Conservation (phyloP, 1,140 invertebrate species). For the Drosophila chauvacae region DNA sequence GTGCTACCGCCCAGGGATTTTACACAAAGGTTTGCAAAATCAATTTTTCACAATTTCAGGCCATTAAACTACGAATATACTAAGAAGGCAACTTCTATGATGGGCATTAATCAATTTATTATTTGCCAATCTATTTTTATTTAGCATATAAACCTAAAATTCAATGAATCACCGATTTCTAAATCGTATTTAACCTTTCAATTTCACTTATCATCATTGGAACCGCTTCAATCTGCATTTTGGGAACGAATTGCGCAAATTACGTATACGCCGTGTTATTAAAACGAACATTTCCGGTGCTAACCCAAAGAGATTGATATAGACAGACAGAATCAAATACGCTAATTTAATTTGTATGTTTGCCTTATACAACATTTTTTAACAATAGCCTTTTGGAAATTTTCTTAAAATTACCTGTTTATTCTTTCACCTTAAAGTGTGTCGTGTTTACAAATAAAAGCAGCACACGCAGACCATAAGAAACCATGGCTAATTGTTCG, state of each 20-base stretch:
- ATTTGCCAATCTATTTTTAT: slow-evolving; percentile 1
- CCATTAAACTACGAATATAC: background rate
- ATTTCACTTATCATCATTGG: slow-evolving; percentile 30
- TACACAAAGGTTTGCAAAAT: background rate
- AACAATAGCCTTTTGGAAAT: background rate
- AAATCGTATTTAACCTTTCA: slow-evolving; percentile 9
- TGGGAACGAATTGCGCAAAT: slow-evolving; percentile 31
- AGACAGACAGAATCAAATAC: slow-evolving; percentile 11
- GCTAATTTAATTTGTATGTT: slow-evolving; percentile 25
- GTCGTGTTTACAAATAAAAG: slow-evolving; percentile 18
- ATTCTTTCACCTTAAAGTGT: background rate
- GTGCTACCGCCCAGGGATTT: slow-evolving; percentile 11
- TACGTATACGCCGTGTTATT: slow-evolving; percentile 30
- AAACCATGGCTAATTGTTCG: slow-evolving; percentile 35
- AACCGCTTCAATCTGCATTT: slow-evolving; percentile 33
- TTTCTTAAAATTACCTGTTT: slow-evolving; percentile 1
- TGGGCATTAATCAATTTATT: background rate
- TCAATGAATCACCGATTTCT: slow-evolving; percentile 18
- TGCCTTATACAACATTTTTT: background rate
- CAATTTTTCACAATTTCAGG: slow-evolving; percentile 1
- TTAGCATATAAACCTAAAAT: background rate
- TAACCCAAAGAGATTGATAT: slow-evolving; percentile 9
- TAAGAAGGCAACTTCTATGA: background rate
- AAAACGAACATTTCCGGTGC: slow-evolving; percentile 45
- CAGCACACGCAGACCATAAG: slow-evolving; percentile 1